These are phyloP conservation scores for Sinonovacula constricta DNA, from an alignment of 1,140 invertebrate species.

Conservation along the genomic window DNA sequence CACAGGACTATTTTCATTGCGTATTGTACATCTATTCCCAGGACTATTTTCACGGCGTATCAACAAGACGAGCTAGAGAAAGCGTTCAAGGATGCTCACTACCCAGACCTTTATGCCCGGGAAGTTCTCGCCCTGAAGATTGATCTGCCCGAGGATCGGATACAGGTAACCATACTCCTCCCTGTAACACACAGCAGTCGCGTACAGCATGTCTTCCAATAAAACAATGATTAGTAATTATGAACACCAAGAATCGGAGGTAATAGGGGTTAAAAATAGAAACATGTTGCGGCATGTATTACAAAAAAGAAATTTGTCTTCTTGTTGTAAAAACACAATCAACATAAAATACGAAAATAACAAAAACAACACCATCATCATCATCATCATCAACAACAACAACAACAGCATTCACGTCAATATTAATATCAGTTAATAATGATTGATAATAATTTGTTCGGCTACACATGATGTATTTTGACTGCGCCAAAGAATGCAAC, in stretches of 20 bases:
- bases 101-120: constrained; percentile 98
- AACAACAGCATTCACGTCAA: no score
- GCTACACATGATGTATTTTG: no score
- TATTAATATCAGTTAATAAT: no score
- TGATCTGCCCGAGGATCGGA: constrained; percentile 98
- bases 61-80: constrained; percentile 99
- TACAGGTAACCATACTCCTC: constrained; percentile 87
- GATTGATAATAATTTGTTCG: no score
- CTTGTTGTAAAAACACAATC: no score
- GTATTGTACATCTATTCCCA: constrained; percentile 42
- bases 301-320: background rate
- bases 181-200: background rate
- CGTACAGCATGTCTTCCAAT: background rate
- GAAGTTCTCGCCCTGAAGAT: constrained; percentile 98
- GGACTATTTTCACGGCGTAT: constrained; percentile 94
- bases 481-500: no score
- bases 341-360: no score
- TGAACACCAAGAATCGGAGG: background rate
- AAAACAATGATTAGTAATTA: background rate
- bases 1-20: background rate
- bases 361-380: no score
- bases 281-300: background rate
- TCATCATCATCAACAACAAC: no score
- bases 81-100: constrained; percentile 98
- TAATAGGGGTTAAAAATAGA: background rate